A percentile compares a stretch with the other conserved stretches of the same genome.
phyloP scores from a whole-genome alignment of 2,797 vertebrate genomes.

The Pyrocephalus nanus region DNA sequence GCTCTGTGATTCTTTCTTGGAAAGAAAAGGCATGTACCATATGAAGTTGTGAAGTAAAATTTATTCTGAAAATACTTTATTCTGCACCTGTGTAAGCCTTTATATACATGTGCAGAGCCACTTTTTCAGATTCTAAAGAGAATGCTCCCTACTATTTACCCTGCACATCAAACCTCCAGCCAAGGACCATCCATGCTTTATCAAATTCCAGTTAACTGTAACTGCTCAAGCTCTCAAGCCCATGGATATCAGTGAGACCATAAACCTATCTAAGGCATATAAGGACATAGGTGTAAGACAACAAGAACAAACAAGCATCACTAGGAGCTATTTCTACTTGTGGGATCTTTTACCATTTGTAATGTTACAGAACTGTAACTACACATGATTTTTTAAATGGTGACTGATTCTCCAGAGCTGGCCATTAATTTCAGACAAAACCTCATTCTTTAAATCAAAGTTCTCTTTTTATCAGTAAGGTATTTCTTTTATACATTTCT shows the following conservation, averaged over 20 bases:
- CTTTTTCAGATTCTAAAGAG: background rate
- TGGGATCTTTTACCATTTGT: fast-evolving
- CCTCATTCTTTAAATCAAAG: background rate
- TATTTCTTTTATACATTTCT: background rate
- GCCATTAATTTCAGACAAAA: background rate
- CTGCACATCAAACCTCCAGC: background rate
- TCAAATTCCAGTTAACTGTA: background rate
- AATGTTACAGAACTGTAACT: background rate
- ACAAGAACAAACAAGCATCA: background rate
- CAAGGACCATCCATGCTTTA: background rate
- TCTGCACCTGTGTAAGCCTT: background rate
- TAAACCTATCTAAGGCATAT: background rate
- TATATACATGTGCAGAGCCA: background rate
- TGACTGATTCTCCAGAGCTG: background rate
- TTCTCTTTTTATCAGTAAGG: background rate
- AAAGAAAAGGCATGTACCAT: background rate
- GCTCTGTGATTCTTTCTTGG: background rate
- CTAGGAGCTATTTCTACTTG: background rate
- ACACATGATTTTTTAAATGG: fast-evolving
- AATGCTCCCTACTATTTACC: background rate
- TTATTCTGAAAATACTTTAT: background rate
- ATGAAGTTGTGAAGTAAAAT: background rate
- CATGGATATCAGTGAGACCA: background rate
- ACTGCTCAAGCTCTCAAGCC: background rate
- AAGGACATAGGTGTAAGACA: background rate